Percentiles rank a stretch among this genome's conserved stretches.
Conservation (phyloP, 2,113 vertebrate genomes). For the Bubo bubo region DNA sequence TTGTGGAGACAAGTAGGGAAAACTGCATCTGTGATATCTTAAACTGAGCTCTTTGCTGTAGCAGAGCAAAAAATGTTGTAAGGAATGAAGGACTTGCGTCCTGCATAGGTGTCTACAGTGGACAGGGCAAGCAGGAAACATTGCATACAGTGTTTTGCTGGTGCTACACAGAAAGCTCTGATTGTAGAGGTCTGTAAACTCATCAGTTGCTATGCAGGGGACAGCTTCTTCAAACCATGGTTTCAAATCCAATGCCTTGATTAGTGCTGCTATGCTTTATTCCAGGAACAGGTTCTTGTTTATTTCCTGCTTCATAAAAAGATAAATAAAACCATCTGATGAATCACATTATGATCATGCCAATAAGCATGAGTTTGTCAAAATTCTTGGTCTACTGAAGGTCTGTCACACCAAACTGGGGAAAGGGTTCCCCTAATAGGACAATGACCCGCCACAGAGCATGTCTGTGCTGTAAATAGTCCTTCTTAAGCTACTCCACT, state of each 20-base stretch:
- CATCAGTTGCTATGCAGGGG: neutral
- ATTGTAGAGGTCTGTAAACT: neutral
- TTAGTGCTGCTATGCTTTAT: neutral
- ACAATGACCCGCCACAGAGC: neutral
- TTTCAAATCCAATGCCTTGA: neutral
- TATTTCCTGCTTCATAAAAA: neutral
- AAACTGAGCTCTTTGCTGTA: neutral
- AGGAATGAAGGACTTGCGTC: neutral
- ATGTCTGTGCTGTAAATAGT: neutral
- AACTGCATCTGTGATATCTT: neutral
- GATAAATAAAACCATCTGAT: neutral
- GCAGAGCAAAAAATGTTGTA: neutral
- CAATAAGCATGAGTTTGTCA: accelerated
- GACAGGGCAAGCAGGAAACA: neutral
- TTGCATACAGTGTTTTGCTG: neutral
- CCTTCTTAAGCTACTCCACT: neutral
- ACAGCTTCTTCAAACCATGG: neutral
- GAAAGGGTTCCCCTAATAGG: accelerated
- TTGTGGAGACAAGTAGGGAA: neutral
- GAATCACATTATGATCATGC: neutral
- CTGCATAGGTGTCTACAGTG: neutral
- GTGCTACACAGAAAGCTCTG: neutral
- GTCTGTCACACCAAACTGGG: neutral
- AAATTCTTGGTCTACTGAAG: neutral
- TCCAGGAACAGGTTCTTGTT: neutral